Base-by-base conservation (phyloP, 2,113 vertebrate species). In the Perognathus longimembris region DNA sequence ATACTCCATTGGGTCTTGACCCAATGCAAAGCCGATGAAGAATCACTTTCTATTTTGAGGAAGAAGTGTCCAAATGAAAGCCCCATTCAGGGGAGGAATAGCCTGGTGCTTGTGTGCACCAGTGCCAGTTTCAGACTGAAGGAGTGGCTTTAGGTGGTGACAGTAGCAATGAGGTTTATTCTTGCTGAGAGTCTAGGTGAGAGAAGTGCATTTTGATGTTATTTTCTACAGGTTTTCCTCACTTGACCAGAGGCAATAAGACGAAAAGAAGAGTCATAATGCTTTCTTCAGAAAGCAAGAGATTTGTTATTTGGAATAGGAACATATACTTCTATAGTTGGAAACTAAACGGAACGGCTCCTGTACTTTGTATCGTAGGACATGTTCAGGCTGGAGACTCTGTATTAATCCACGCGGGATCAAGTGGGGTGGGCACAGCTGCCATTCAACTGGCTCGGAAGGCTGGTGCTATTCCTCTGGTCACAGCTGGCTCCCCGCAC, bases 381-480 rank as follows among this genome's bases (percentile, higher is more conserved):
- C 97, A 98, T 85, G 96, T 99, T 85, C 97, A 98, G 96, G 94
- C 98, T 38, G 98, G 98, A 0, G 98, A 99, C 63, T 97, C 64
- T 0, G 99, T 99, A 85, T 76, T 99, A 96, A 98, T 98, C 97
- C 98, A 99, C 0, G 98, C 98, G 12, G 99, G 98, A 74, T 98
- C 97, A 21, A 99, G 99, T 0, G 98, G 98, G 0, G 98, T 99
- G 4, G 98, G 99, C 45, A 97, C 98, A 32, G 98, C 99, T 30
- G 98, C 98, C 74, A 96, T 99, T 95, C 99, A 99, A 93, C 98
- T 99, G 84, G 95, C 96, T 32, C 97, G 96, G 42, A 97, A 98
- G 98, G 98, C 98, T n/a, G 96, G 98, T 15, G 98, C 98, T 5
- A 67, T 98, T 95, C 98, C 98, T 77, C 50, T 99, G 1, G 98